Percentiles rank a stretch among this genome's conserved stretches.
Conservation (phyloP, 2,888 invertebrate species). For the Entomobrya proxima region DNA sequence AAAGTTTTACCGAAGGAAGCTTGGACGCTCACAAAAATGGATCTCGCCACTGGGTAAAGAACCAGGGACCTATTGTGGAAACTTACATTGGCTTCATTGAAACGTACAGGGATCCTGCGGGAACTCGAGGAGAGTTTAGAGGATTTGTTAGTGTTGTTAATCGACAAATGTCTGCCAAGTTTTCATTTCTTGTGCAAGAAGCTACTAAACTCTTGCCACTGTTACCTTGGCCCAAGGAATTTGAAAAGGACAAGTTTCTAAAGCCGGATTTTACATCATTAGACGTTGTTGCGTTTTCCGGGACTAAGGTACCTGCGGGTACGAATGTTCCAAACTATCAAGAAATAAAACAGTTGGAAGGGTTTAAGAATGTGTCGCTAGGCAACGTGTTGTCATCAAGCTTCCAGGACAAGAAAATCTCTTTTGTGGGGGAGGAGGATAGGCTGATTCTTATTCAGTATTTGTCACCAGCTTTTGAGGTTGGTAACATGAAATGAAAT, state of each 20-base stretch:
- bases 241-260: slow-evolving; percentile 94
- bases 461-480: slow-evolving; percentile 90
- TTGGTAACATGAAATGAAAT: slow-evolving; percentile 78
- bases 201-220: slow-evolving; percentile 88
- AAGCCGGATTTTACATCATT: slow-evolving; percentile 97
- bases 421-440: slow-evolving; percentile 89
- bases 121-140: slow-evolving; percentile 95
- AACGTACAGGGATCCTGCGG: slow-evolving; percentile 95
- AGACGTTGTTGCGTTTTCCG: slow-evolving; percentile 93
- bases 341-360: slow-evolving; percentile 96
- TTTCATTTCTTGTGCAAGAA: slow-evolving; percentile 86
- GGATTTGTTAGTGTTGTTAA: slow-evolving; percentile 98
- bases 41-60: slow-evolving; percentile 94
- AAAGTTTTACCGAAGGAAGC: slow-evolving; percentile 89
- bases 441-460: slow-evolving; percentile 87
- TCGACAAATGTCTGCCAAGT: slow-evolving; percentile 93
- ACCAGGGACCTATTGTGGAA: slow-evolving; percentile 95
- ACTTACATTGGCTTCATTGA: slow-evolving; percentile 95
- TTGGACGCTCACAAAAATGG: slow-evolving; percentile 93
- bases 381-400: slow-evolving; percentile 95
- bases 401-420: slow-evolving; percentile 85
- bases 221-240: slow-evolving; percentile 89
- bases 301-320: slow-evolving; percentile 95
- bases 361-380: slow-evolving; percentile 98
- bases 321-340: slow-evolving; percentile 99